A percentile compares a stretch with the other conserved stretches of the same genome.
phyloP scores from a whole-genome alignment of 2,888 invertebrate genomes.

The Pasiphila rectangulata region DNA sequence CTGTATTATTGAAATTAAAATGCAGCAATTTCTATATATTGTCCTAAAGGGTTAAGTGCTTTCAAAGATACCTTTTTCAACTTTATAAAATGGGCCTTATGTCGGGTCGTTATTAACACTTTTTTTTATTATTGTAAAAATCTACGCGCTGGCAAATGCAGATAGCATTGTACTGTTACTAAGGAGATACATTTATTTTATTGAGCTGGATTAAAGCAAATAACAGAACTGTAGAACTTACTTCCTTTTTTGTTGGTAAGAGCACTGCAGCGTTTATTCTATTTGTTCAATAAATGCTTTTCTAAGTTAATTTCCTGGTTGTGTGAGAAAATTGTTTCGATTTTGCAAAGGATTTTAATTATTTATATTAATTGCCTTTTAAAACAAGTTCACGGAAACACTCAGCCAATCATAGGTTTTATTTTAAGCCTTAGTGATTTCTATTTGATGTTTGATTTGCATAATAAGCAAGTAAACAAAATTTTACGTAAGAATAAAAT shows the following conservation, averaged over 20 bases:
- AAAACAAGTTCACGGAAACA: too few relatives aligned
- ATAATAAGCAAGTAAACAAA: too few relatives aligned
- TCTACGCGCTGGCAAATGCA: slow-evolving; percentile 17
- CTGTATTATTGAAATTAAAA: not conserved
- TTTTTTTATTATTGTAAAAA: slow-evolving; percentile 9
- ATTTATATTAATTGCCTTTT: too few relatives aligned
- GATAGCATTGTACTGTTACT: slow-evolving; percentile 5
- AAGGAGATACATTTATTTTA: slow-evolving; percentile 5
- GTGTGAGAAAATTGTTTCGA: too few relatives aligned
- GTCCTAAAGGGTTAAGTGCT: too few relatives aligned
- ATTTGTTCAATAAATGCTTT: not conserved
- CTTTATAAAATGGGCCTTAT: slow-evolving; percentile 6
- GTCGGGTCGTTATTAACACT: too few relatives aligned
- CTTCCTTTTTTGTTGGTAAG: not conserved
- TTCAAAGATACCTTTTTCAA: too few relatives aligned
- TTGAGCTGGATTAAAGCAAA: slow-evolving; percentile 5
- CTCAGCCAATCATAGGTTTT: too few relatives aligned
- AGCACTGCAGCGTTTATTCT: not conserved
- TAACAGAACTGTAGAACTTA: slow-evolving; percentile 1
- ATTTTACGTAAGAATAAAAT: too few relatives aligned
- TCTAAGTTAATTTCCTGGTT: not conserved
- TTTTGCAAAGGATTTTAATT: too few relatives aligned
- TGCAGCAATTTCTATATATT: not conserved
- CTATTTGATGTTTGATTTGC: too few relatives aligned
- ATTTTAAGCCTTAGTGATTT: too few relatives aligned